Evolutionary conservation across 2,888 invertebrate species (phyloP).

Genomic region (Sphinx pinastri): DNA sequence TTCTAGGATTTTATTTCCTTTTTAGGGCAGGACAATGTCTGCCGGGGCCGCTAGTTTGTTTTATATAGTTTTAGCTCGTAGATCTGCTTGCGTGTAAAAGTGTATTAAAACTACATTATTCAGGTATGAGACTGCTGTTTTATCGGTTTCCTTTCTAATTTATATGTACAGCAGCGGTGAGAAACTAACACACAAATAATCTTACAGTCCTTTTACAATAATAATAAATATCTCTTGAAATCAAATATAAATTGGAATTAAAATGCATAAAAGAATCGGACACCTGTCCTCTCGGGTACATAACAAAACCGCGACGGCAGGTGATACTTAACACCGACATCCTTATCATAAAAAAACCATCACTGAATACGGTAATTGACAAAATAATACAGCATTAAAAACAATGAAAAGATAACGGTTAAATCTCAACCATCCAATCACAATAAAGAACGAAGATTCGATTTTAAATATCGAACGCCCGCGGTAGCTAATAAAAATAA

Average conservation of each 20-base stretch:
- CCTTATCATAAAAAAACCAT: background rate
- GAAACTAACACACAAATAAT: background rate
- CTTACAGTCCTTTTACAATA: background rate
- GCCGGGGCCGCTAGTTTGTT: too few species aligned
- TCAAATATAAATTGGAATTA: background rate
- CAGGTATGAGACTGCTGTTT: too few species aligned
- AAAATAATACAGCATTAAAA: background rate
- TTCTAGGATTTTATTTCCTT: too few species aligned
- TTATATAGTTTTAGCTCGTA: too few species aligned
- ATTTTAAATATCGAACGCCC: conserved; percentile 18
- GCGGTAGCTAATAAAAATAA: conserved; percentile 14
- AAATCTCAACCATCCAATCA: background rate
- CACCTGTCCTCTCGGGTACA: background rate
- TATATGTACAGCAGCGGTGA: too few species aligned
- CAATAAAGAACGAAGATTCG: background rate
- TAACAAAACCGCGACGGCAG: conserved; percentile 2
- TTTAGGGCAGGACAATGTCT: too few species aligned
- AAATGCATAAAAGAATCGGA: background rate
- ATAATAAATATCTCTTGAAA: background rate
- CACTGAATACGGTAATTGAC: too few species aligned
- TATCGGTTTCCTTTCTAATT: too few species aligned
- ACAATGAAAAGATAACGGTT: background rate
- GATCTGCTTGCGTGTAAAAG: too few species aligned
- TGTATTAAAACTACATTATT: too few species aligned
- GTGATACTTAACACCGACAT: background rate